Evolutionary conservation across 2,113 vertebrate genomes (phyloP).

Genomic region (Macquaria australasica): DNA sequence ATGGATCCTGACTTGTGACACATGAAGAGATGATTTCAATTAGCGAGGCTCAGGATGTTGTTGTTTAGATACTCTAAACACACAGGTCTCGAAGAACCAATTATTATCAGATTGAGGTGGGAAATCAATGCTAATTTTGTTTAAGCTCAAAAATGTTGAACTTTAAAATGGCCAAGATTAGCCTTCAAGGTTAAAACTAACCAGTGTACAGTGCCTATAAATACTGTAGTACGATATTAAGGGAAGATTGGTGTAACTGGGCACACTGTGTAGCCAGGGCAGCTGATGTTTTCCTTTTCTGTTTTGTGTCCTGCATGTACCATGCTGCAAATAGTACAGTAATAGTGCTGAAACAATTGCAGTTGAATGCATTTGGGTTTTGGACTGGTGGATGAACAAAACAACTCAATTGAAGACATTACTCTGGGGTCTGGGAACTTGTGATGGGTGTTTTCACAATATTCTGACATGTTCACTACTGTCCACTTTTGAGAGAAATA

Average conservation of each 20-base stretch:
- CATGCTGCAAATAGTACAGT: neutral
- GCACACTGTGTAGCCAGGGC: neutral
- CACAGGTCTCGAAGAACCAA: conserved; percentile 2
- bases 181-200: neutral
- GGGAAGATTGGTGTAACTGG: neutral
- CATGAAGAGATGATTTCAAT: conserved; percentile 63
- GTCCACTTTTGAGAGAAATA: neutral
- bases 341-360: neutral
- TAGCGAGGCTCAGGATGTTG: conserved; percentile 20
- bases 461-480: neutral
- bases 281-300: neutral
- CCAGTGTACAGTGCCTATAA: neutral
- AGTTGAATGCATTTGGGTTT: neutral
- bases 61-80: conserved; percentile 23
- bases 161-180: neutral
- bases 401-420: neutral
- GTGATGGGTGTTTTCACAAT: neutral
- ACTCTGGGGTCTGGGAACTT: neutral
- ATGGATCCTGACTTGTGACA: conserved; percentile 49
- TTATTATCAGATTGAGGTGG: conserved; percentile 3
- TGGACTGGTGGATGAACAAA: neutral
- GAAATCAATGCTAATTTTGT: conserved; percentile 24
- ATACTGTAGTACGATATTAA: neutral
- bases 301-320: neutral
- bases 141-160: neutral